These are phyloP conservation scores for Galaxias olidus DNA, from an alignment of 2,797 vertebrate genomes.

Conservation along the genomic window DNA sequence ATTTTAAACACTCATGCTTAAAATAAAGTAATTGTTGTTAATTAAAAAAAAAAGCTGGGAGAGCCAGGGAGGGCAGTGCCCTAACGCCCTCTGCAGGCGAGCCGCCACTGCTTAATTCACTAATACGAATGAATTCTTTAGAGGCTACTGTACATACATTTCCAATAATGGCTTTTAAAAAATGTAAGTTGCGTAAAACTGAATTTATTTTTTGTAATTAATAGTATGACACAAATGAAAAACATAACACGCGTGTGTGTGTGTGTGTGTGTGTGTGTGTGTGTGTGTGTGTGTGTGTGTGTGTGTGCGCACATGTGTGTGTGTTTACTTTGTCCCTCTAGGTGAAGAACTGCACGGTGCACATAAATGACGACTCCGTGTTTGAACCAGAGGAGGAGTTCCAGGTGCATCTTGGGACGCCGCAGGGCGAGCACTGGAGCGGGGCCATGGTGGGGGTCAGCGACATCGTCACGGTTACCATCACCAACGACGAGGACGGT, in stretches of 20 bases:
- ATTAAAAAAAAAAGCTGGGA: no score
- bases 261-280: not conserved
- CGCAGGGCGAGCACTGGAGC: constrained; percentile 93
- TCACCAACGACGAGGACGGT: constrained; percentile 97
- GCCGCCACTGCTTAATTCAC: no score
- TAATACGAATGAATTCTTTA: no score
- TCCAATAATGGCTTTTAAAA: no score
- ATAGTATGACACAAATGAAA: no score
- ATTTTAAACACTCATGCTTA: no score
- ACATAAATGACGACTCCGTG: constrained; percentile 87
- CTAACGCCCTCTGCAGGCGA: no score
- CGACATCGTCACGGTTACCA: constrained; percentile 82
- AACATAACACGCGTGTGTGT: not conserved
- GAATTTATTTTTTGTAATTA: no score
- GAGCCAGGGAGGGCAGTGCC: no score
- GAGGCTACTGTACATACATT: no score
- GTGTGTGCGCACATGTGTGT: not conserved
- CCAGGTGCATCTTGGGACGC: constrained; percentile 85
- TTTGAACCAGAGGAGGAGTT: constrained; percentile 96
- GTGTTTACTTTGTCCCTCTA: constrained; percentile 45
- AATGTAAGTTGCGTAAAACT: no score
- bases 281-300: not conserved
- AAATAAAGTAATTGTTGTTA: no score
- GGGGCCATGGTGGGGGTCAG: constrained; percentile 87
- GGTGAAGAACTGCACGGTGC: constrained; percentile 93